Percentiles rank a stretch among this genome's conserved stretches.
Conservation (phyloP, 2,113 vertebrate species). For the Ctenomys sociabilis region DNA sequence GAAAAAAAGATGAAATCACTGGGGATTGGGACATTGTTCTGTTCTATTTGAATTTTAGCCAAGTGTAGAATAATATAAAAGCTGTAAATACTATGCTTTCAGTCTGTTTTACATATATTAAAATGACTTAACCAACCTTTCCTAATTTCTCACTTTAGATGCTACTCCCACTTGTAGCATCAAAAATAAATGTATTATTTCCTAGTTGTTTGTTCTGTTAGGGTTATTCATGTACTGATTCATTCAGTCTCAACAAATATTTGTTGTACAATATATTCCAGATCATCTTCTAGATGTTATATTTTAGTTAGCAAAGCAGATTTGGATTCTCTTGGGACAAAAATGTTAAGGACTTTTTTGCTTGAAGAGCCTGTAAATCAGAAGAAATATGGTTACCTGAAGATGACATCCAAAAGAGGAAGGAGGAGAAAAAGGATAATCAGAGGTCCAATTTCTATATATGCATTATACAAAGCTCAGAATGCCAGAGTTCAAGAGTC, state of each 20-base stretch:
- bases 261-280: background rate
- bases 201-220: background rate
- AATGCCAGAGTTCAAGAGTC: background rate
- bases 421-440: background rate
- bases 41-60: background rate
- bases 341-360: background rate
- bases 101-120: background rate
- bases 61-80: slow-evolving; percentile 27
- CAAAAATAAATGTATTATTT: background rate
- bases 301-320: background rate
- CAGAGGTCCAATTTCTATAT: background rate
- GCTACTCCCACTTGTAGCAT: background rate
- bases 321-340: background rate
- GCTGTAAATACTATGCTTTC: background rate
- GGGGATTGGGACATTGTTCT: background rate
- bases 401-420: background rate
- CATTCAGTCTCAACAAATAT: background rate
- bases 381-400: background rate
- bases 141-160: background rate
- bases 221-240: background rate
- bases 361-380: background rate
- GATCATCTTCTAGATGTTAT: background rate
- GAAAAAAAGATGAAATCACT: background rate
- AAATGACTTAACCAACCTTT: slow-evolving; percentile 13
- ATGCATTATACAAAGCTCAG: background rate